These are phyloP conservation scores for Laticauda laticaudata DNA, from an alignment of 2,113 vertebrate genomes.

Conservation along the genomic window DNA sequence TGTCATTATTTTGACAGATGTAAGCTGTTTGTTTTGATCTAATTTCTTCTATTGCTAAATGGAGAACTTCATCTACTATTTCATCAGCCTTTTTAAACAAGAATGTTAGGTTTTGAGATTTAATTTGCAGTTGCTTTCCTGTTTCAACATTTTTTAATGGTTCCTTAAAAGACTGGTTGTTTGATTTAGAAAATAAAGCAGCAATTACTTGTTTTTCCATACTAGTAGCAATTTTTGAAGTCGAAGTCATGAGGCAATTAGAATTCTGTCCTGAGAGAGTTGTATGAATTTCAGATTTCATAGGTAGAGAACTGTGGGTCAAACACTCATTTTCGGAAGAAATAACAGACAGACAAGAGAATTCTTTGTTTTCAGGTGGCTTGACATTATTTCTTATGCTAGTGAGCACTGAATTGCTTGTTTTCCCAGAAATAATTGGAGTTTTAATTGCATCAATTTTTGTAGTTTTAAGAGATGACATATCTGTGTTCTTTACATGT, in stretches of 20 bases:
- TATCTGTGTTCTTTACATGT: neutral
- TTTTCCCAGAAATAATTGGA: neutral
- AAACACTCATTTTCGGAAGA: neutral
- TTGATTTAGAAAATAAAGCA: slow-evolving; percentile 54
- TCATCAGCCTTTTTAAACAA: slow-evolving; percentile 64
- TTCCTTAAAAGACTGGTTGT: slow-evolving; percentile 48
- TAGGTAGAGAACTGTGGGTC: slow-evolving; percentile 26
- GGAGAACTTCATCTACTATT: slow-evolving; percentile 60
- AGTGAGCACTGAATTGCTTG: neutral
- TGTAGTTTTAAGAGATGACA: slow-evolving; percentile 17
- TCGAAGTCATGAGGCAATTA: neutral
- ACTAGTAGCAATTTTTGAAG: slow-evolving; percentile 20
- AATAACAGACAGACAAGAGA: neutral
- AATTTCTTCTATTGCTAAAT: slow-evolving; percentile 66
- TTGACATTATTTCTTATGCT: neutral
- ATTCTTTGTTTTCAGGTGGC: slow-evolving; percentile 2
- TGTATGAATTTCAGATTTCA: neutral
- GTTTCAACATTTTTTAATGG: neutral
- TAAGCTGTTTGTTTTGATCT: slow-evolving; percentile 41
- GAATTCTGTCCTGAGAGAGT: slow-evolving; percentile 11
- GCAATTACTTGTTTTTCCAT: slow-evolving; percentile 38
- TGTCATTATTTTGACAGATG: slow-evolving; percentile 43
- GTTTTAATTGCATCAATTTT: neutral
- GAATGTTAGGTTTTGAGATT: slow-evolving; percentile 39
- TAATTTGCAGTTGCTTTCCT: slow-evolving; percentile 20